Evolutionary conservation across 2,888 invertebrate genomes (phyloP).

Genomic region (Calameuta pallipes): DNA sequence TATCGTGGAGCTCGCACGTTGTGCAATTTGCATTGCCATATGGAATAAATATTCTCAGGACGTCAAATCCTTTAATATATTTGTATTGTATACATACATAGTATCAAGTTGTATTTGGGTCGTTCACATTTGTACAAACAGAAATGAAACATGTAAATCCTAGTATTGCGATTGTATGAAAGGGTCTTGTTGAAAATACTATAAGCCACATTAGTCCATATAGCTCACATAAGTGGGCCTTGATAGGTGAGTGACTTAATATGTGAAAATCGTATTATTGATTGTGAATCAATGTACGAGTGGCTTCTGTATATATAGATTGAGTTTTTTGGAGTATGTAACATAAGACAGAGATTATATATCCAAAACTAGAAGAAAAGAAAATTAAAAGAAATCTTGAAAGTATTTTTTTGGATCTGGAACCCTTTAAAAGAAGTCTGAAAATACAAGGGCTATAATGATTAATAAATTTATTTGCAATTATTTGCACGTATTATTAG

Average conservation of each 20-base stretch:
- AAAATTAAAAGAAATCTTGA: neutral
- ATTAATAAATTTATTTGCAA: neutral
- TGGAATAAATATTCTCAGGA: constrained; percentile 44
- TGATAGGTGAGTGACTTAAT: neutral
- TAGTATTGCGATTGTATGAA: neutral
- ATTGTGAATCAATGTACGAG: neutral
- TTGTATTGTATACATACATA: constrained; percentile 38
- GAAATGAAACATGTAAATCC: neutral
- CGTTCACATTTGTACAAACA: constrained; percentile 30
- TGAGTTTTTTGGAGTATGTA: neutral
- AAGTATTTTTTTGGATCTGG: neutral
- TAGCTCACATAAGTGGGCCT: neutral
- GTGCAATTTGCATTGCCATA: constrained; percentile 71
- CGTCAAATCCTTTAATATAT: constrained; percentile 15
- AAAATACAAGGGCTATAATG: neutral
- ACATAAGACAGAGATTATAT: neutral
- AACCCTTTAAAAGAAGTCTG: neutral
- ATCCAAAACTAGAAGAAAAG: neutral
- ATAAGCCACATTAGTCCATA: neutral
- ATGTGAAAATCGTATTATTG: neutral
- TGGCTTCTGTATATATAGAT: neutral
- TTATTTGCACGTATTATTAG: neutral
- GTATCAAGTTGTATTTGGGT: constrained; percentile 44
- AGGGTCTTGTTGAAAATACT: neutral
- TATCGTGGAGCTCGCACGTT: constrained; percentile 74